A percentile compares a stretch with the other conserved stretches of the same genome.
Conservation (phyloP, 2,888 invertebrate species). For the Actias luna region DNA sequence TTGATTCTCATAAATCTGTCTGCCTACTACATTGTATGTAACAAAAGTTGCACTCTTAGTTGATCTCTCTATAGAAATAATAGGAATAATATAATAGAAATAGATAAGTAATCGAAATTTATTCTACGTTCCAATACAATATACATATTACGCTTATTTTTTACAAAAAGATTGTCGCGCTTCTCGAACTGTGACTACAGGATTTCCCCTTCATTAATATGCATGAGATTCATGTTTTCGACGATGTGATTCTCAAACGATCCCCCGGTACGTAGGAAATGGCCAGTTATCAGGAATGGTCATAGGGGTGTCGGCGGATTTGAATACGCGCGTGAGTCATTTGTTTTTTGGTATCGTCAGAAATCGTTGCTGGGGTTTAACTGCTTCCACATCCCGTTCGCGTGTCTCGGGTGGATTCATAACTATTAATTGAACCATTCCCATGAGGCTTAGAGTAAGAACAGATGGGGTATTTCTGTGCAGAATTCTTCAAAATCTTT, state of each 20-base stretch:
- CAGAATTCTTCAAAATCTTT: too few relatives aligned
- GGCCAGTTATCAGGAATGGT: slow-evolving; percentile 19
- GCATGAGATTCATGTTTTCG: slow-evolving; percentile 42
- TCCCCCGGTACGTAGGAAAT: slow-evolving; percentile 24
- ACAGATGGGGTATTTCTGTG: background rate
- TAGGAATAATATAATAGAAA: background rate
- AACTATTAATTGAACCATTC: background rate
- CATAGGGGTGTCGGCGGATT: slow-evolving; percentile 11
- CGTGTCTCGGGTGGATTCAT: background rate
- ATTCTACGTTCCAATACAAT: background rate
- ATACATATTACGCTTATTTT: background rate
- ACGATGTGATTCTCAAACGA: slow-evolving; percentile 20
- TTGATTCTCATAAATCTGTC: background rate
- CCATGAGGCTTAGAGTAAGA: background rate
- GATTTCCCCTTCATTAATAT: slow-evolving; percentile 41
- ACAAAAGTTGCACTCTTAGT: background rate
- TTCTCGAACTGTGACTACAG: slow-evolving; percentile 29
- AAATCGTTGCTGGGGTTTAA: slow-evolving; percentile 2
- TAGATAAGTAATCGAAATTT: background rate
- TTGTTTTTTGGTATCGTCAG: slow-evolving; percentile 9
- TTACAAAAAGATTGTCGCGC: slow-evolving; percentile 6
- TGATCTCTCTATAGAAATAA: background rate
- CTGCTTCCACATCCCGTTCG: slow-evolving; percentile 4
- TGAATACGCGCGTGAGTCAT: slow-evolving; percentile 10
- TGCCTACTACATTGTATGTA: background rate